Conservation (phyloP, 2,113 vertebrate genomes). For the Gasterosteus nipponicus region DNA sequence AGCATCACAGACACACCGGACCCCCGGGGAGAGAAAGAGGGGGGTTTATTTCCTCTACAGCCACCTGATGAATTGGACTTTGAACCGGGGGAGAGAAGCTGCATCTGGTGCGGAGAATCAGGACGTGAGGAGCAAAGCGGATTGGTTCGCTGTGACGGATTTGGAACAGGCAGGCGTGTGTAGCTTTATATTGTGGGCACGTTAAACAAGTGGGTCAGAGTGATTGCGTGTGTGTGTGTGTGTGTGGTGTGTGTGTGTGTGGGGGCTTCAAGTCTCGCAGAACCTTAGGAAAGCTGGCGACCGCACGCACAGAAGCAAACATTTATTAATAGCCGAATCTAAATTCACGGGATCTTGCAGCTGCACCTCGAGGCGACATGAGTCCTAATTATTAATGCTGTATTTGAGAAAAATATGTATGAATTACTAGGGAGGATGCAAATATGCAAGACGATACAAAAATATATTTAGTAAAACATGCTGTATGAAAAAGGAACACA, state of each 20-base stretch:
- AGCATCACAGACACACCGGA: conserved; percentile 18
- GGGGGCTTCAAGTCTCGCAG: conserved; percentile 6
- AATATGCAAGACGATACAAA: background rate
- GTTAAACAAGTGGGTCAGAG: conserved; percentile 59
- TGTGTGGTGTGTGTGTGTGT: background rate
- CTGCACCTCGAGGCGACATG: conserved; percentile 2
- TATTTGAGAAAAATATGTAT: background rate
- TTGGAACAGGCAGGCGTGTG: conserved; percentile 29
- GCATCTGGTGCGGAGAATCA: conserved; percentile 37
- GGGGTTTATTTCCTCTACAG: background rate
- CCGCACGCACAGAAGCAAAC: conserved; percentile 13
- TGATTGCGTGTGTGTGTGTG: background rate
- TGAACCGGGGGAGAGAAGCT: conserved; percentile 27
- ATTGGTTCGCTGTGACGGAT: conserved; percentile 42
- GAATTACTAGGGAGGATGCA: background rate
- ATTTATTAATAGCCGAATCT: conserved; percentile 13
- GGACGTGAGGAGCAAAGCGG: conserved; percentile 16
- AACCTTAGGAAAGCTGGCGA: conserved; percentile 17
- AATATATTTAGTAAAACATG: background rate
- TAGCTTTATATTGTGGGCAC: conserved; percentile 42
- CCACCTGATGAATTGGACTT: conserved; percentile 28
- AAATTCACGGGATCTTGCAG: conserved; percentile 35
- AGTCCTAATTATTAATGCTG: background rate
- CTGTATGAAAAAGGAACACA: background rate
- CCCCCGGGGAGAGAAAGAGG: background rate